Conservation (phyloP, 1,140 invertebrate genomes). For the Zaprionus gabonicus region DNA sequence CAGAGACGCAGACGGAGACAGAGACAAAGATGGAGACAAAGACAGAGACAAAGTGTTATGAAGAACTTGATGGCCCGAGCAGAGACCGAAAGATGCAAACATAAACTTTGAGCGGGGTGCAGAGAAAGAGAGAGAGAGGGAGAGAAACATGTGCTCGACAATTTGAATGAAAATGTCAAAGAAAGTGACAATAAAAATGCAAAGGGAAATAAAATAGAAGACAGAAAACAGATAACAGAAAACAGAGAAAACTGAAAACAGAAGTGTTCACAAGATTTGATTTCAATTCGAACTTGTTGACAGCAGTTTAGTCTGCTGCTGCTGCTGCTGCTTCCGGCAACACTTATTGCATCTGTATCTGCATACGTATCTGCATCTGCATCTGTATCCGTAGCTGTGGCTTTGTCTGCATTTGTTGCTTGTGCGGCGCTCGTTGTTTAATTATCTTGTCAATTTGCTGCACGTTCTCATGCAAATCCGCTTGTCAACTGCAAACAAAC, state of each 20-base stretch:
- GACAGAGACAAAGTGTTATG: background rate
- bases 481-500: conserved; percentile 51
- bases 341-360: background rate
- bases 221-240: background rate
- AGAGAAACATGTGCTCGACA: conserved; percentile 1
- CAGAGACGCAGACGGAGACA: background rate
- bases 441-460: conserved; percentile 69
- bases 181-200: conserved; percentile 9
- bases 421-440: conserved; percentile 25
- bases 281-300: conserved; percentile 10
- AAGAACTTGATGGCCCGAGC: background rate
- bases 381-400: conserved; percentile 28
- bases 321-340: background rate
- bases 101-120: background rate
- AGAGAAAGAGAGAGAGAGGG: background rate
- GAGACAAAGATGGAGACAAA: background rate
- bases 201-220: conserved; percentile 4
- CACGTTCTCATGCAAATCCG: conserved; percentile 65
- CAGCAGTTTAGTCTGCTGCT: conserved; percentile 5
- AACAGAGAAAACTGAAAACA: background rate
- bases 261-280: conserved; percentile 2
- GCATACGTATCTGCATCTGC: background rate
- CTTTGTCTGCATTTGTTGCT: conserved; percentile 42
- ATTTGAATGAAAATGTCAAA: conserved; percentile 8
- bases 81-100: background rate